Conservation (phyloP, 2,113 vertebrate genomes). For the Cebidichthys violaceus region DNA sequence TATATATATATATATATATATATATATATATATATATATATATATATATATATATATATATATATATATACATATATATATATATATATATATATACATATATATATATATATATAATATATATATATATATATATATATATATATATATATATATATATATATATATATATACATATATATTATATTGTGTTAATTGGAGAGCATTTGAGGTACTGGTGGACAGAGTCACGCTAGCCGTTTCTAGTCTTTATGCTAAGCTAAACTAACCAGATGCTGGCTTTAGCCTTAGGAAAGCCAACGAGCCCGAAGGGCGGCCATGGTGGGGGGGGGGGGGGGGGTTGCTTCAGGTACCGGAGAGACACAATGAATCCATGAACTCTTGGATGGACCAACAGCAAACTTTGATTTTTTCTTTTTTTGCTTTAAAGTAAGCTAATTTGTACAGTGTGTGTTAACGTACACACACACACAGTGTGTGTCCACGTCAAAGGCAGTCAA, state of each 20-base stretch:
- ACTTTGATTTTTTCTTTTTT: not conserved
- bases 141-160: too few relatives aligned
- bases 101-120: too few relatives aligned
- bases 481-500: conserved; percentile 23
- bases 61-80: too few relatives aligned
- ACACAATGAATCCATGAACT: not conserved
- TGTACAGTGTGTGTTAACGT: too few relatives aligned
- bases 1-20: too few relatives aligned
- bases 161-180: too few relatives aligned
- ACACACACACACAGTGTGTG: not conserved
- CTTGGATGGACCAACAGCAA: not conserved
- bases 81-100: too few relatives aligned
- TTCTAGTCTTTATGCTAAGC: not conserved
- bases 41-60: too few relatives aligned
- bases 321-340: too few relatives aligned
- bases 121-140: too few relatives aligned
- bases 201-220: not conserved
- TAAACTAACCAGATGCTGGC: conserved; percentile 3
- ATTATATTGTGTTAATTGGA: not conserved
- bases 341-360: not conserved
- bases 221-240: not conserved
- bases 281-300: not conserved
- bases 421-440: not conserved
- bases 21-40: too few relatives aligned
- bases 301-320: not conserved